Percentiles rank a stretch among this genome's conserved stretches.
phyloP scores from a whole-genome alignment of 2,113 vertebrate genomes.

The Bagarius yarrelli region DNA sequence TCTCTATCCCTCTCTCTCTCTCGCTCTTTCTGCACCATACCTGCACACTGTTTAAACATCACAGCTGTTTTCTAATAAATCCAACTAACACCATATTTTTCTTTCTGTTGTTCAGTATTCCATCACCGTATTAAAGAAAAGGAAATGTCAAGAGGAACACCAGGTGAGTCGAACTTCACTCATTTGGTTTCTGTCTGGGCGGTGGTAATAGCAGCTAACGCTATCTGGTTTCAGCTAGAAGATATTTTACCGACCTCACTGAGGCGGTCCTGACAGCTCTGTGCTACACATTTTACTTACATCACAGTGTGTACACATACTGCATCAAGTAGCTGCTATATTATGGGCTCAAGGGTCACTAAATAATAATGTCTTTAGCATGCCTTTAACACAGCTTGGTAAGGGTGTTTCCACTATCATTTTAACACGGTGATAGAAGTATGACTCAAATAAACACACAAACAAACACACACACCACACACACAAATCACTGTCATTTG shows the following conservation, averaged over 20 bases:
- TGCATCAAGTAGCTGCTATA: not conserved
- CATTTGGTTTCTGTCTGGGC: not conserved
- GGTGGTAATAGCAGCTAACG: not conserved
- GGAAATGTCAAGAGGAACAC: not conserved
- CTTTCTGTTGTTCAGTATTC: constrained; percentile 27
- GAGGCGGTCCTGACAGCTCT: constrained; percentile 9
- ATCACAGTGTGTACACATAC: not conserved
- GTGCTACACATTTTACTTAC: not conserved
- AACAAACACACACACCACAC: not conserved
- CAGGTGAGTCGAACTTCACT: constrained; percentile 38
- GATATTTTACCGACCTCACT: not conserved
- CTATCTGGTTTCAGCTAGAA: not conserved
- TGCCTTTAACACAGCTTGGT: not conserved
- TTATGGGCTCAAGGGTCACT: not conserved
- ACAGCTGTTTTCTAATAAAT: not conserved
- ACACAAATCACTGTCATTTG: constrained; percentile 23
- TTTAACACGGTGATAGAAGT: not conserved
- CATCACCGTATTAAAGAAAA: constrained; percentile 53
- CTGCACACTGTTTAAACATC: constrained; percentile 11
- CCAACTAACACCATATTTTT: not conserved
- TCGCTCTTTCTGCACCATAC: constrained; percentile 1
- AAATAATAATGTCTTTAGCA: not conserved
- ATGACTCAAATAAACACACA: constrained; percentile 1
- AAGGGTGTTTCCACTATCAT: not conserved
- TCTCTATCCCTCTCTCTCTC: constrained; percentile 18